These are phyloP conservation scores for Dolichotis patagonum DNA, from an alignment of 2,113 vertebrate genomes.

Conservation along the genomic window DNA sequence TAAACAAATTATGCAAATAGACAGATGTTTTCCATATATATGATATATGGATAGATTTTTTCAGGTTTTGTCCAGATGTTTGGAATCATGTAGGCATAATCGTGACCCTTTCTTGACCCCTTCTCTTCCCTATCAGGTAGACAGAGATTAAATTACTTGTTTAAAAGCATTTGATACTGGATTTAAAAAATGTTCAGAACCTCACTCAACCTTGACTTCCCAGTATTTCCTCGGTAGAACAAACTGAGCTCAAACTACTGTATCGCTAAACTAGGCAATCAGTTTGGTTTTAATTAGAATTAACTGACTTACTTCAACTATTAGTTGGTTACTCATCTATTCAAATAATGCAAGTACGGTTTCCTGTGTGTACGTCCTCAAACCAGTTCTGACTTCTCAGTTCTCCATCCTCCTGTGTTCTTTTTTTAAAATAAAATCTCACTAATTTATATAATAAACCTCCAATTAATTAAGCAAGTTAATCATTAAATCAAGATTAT, in stretches of 20 bases:
- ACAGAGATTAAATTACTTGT: constrained; percentile 69
- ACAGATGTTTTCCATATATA: constrained; percentile 76
- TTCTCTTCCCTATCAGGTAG: constrained; percentile 58
- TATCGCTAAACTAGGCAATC: not conserved
- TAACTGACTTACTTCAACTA: constrained; percentile 2
- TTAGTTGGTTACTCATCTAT: constrained; percentile 12
- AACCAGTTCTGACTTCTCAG: not conserved
- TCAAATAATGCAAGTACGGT: not conserved
- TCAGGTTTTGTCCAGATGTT: constrained; percentile 78
- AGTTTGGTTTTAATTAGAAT: constrained; percentile 48
- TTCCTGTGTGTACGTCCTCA: not conserved
- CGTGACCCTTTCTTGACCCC: constrained; percentile 65
- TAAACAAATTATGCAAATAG: constrained; percentile 75
- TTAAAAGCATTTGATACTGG: constrained; percentile 60
- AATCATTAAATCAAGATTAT: constrained; percentile 67
- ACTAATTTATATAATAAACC: constrained; percentile 61
- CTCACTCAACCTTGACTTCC: constrained; percentile 38
- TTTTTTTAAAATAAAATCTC: constrained; percentile 46
- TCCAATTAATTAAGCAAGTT: constrained; percentile 69
- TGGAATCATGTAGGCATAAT: constrained; percentile 66
- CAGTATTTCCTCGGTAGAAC: not conserved
- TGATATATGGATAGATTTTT: constrained; percentile 60
- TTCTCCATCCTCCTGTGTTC: not conserved
- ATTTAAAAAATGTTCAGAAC: not conserved
- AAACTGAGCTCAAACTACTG: not conserved